Conservation (phyloP, 1,140 invertebrate species). For the Cyrtorhinus lividipennis region DNA sequence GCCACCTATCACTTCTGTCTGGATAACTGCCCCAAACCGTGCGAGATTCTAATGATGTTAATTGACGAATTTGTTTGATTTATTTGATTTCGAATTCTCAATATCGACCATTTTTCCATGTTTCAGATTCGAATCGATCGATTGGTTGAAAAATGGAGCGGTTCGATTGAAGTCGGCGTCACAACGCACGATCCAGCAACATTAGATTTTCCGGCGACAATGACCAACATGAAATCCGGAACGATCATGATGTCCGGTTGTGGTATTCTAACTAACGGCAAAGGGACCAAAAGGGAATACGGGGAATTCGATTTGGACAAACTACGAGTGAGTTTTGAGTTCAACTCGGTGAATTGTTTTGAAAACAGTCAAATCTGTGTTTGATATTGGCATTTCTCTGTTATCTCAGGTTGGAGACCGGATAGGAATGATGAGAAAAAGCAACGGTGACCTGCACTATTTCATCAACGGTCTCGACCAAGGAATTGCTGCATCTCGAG, state of each 20-base stretch:
- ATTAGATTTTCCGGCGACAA: conserved; percentile 86
- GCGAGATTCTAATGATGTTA: too few relatives aligned
- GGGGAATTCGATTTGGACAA: conserved; percentile 91
- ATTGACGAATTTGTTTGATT: too few relatives aligned
- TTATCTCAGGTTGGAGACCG: conserved; percentile 78
- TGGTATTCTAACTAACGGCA: conserved; percentile 85
- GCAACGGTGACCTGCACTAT: conserved; percentile 75
- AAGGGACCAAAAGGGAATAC: conserved; percentile 81
- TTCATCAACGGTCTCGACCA: conserved; percentile 89
- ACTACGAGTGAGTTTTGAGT: conserved; percentile 45
- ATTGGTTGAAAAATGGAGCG: conserved; percentile 84
- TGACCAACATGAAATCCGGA: conserved; percentile 86
- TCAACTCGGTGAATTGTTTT: conserved; percentile 1
- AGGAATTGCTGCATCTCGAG: conserved; percentile 66
- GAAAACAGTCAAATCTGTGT: not conserved
- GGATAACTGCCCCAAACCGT: too few relatives aligned
- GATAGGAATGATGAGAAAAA: conserved; percentile 70
- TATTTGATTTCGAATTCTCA: too few relatives aligned
- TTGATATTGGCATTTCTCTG: too few relatives aligned
- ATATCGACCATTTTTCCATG: too few relatives aligned
- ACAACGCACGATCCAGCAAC: conserved; percentile 82
- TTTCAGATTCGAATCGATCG: conserved; percentile 76
- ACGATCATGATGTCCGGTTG: conserved; percentile 96
- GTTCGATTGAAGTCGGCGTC: conserved; percentile 85
- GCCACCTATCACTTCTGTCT: too few relatives aligned